Evolutionary conservation across 2,113 vertebrate genomes (phyloP).

Genomic region (Brachypteracias leptosomus): DNA sequence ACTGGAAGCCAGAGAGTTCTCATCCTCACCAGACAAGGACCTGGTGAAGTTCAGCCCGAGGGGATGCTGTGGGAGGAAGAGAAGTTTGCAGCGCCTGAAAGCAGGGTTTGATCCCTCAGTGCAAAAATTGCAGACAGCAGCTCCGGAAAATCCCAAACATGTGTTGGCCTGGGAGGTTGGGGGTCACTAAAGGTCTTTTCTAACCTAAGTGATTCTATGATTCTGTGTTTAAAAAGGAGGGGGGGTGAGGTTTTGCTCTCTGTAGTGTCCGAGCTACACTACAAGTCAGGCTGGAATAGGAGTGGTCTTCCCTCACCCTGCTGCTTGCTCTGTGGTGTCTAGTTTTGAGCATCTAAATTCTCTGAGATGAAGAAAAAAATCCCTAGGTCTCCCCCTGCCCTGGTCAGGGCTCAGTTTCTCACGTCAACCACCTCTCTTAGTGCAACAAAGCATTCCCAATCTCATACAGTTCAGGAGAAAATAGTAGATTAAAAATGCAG

Average conservation of each 20-base stretch:
- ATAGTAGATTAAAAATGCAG: not conserved
- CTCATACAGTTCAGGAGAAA: not conserved
- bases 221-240: too few species aligned
- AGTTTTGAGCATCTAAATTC: not conserved
- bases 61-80: not conserved
- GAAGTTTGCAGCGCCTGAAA: not conserved
- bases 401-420: not conserved
- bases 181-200: not conserved
- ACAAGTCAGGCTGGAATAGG: not conserved
- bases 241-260: not conserved
- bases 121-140: not conserved
- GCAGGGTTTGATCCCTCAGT: not conserved
- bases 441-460: not conserved
- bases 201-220: too few species aligned
- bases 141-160: not conserved
- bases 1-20: not conserved
- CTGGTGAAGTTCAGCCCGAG: not conserved
- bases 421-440: not conserved
- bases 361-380: fast-evolving
- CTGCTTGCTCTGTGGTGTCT: not conserved
- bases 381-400: not conserved
- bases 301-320: not conserved
- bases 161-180: not conserved
- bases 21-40: not conserved
- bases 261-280: not conserved